Evolutionary conservation across 2,113 vertebrate genomes (phyloP), one percentile per base, ranked within the genome.

Genomic region (Electrona antarctica): DNA sequence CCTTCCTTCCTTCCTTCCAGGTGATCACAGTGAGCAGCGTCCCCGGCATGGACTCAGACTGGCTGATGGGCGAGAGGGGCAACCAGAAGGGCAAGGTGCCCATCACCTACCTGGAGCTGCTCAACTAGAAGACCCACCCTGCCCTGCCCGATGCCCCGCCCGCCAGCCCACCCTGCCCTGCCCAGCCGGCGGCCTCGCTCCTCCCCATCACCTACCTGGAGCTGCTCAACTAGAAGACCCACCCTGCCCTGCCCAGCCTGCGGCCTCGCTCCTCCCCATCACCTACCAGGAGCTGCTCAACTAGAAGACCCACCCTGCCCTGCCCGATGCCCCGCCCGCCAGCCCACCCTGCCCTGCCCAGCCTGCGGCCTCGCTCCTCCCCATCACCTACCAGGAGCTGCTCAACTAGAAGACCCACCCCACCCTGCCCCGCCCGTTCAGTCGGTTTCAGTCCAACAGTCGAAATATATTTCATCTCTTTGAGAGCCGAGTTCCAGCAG

Each of bases 141-240:
- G 69, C 86, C 33, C 33, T 4, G 33, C 33, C 33, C 88, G 77
- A 81, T 69, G 88, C 88, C 86, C 86, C 89, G 8, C 95, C 94
- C 97, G 96, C 7, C n/a, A 60, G 61, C 64, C 33, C 75, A 70
- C 74, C 33, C 1, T 41, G 2, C 5, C 5, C 3, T 41, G 2
- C 3, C 3, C 33, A 2, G 29, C 29, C 4, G 2, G 2, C 29
- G n/a, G n/a, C n/a, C n/a, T n/a, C n/a, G n/a, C n/a, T n/a, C n/a
- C n/a, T n/a, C n/a, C 98, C 98, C 77, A 98, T 98, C 93, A 99
- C 98, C 78, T 99, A 99, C 87, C 94, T 99, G 93, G 97, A 99
- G 92, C 93, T 99, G 80, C 94, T 99, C 61, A 99, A 99, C 93
- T 99, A 41, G 5, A 41, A 4, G 91, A 95, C n/a, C 54, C n/a